Percentiles rank a stretch among this genome's conserved stretches.
Evolutionary conservation across 37 sponge, comb jelly and placozoan species (phyloP).

Genomic region (Petrosia ficiformis): DNA sequence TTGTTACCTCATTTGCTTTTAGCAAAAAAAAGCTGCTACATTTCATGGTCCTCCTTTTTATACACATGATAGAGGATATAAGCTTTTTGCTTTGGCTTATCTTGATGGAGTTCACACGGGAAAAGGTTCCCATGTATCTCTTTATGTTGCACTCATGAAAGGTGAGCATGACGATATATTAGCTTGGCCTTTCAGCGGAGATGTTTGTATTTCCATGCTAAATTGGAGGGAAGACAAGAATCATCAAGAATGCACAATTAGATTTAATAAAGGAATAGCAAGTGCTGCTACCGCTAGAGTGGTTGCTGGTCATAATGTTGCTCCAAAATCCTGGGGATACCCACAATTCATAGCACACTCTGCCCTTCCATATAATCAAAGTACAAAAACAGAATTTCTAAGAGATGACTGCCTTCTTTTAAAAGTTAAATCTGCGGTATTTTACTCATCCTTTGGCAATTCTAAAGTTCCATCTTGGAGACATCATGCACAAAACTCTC

Average conservation of each 20-base stretch:
- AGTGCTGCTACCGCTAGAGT: neutral
- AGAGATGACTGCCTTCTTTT: constrained; percentile 3
- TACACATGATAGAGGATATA: constrained; percentile 6
- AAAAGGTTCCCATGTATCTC: neutral
- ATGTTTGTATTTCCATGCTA: neutral
- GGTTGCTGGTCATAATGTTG: neutral
- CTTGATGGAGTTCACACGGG: neutral
- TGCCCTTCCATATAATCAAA: neutral
- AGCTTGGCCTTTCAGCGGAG: neutral
- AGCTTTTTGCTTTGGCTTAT: too few relatives aligned
- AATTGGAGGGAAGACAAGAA: constrained; percentile 2
- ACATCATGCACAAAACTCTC: neutral
- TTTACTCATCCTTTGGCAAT: neutral
- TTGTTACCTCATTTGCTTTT: neutral
- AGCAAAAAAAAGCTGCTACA: neutral
- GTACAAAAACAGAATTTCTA: constrained; percentile 5
- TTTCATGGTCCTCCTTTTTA: neutral
- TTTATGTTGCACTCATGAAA: neutral
- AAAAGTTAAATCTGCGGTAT: neutral
- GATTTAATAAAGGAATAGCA: neutral
- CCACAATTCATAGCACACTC: neutral
- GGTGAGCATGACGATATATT: neutral
- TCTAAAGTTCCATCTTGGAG: neutral
- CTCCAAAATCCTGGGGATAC: neutral
- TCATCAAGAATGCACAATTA: neutral